Evolutionary conservation across 2,113 vertebrate genomes (phyloP).

Genomic region (Bos indicus): DNA sequence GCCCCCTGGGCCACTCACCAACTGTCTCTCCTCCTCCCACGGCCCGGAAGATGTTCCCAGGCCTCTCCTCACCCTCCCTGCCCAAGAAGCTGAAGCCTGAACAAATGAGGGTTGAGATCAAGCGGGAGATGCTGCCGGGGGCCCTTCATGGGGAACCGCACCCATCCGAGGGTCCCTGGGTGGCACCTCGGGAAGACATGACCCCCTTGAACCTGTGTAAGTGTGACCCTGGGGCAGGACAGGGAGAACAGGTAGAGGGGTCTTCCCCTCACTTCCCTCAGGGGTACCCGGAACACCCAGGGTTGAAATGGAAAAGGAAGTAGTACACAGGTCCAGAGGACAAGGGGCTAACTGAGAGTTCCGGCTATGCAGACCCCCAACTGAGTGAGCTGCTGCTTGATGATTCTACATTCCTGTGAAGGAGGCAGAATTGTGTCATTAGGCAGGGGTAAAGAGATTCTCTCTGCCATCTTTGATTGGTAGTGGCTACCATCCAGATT

Average conservation of each 20-base stretch:
- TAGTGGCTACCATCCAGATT: background rate
- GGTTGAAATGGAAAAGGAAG: slow-evolving; percentile 22
- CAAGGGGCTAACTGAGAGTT: background rate
- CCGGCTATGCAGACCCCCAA: background rate
- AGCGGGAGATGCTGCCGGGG: slow-evolving; percentile 80
- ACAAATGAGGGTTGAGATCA: slow-evolving; percentile 82
- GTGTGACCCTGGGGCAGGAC: slow-evolving; percentile 27
- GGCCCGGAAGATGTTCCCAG: slow-evolving; percentile 83
- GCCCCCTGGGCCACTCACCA: slow-evolving; percentile 78
- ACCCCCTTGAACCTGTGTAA: slow-evolving; percentile 83
- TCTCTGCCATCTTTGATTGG: background rate
- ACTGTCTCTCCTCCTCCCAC: slow-evolving; percentile 80
- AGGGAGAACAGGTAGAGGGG: background rate
- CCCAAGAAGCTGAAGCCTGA: slow-evolving; percentile 83
- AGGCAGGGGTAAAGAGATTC: background rate
- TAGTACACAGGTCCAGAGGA: background rate
- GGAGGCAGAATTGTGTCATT: background rate
- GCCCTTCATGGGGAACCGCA: slow-evolving; percentile 77
- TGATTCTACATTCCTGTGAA: background rate
- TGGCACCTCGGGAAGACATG: slow-evolving; percentile 78
- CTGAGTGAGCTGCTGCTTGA: background rate
- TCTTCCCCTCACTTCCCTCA: rapidly evolving
- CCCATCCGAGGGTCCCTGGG: slow-evolving; percentile 77
- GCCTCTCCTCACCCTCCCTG: slow-evolving; percentile 75
- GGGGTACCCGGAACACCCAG: background rate